These are phyloP conservation scores for Nannoperca obscura DNA, from an alignment of 2,797 vertebrate species.

Conservation along the genomic window DNA sequence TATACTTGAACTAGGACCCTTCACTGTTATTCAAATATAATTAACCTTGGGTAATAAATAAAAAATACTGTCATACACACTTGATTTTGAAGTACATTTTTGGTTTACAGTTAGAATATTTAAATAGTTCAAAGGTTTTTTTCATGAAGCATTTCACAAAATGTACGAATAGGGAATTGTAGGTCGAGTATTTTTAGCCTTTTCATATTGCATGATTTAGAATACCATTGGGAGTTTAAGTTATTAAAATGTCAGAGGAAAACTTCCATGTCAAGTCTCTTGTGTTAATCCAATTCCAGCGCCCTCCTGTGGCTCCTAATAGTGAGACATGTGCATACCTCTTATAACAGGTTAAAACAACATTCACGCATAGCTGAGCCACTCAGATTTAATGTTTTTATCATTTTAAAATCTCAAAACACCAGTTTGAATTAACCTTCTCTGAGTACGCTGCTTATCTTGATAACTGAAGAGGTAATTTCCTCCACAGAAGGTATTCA, in stretches of 20 bases:
- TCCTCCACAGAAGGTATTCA: neutral
- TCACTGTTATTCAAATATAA: neutral
- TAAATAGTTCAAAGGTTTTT: neutral
- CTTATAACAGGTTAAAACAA: constrained; percentile 55
- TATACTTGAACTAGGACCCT: neutral
- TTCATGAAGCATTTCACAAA: neutral
- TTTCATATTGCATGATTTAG: neutral
- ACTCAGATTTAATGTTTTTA: neutral
- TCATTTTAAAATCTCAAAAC: neutral
- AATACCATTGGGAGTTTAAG: neutral
- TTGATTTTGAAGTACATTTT: neutral
- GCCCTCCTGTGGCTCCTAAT: constrained; percentile 65
- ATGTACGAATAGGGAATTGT: neutral
- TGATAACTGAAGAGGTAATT: neutral
- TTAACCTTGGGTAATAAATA: neutral
- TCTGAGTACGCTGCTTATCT: neutral
- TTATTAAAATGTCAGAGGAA: constrained; percentile 16
- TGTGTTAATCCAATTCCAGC: constrained; percentile 47
- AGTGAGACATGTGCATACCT: constrained; percentile 9
- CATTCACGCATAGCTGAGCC: neutral
- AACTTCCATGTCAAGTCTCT: constrained; percentile 59
- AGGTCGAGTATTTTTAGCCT: accelerated
- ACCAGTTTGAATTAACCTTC: neutral
- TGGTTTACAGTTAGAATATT: neutral
- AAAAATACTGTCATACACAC: accelerated